phyloP scores from a whole-genome alignment of 2,888 invertebrate species.

The Lithosia quadra region DNA sequence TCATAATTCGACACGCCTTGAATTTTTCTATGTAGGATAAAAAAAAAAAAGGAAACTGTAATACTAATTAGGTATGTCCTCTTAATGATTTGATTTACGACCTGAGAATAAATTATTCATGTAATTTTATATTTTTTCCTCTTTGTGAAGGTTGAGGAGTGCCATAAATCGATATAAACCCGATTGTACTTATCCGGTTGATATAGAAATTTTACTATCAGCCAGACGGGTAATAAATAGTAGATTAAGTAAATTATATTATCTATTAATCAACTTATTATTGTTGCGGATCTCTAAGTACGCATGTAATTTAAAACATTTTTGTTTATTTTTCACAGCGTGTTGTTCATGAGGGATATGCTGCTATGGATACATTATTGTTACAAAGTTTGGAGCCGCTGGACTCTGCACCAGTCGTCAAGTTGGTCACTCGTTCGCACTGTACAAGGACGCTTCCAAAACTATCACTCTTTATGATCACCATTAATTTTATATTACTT shows the following conservation, averaged over 20 bases:
- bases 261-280: constrained; percentile 5
- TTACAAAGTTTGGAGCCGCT: constrained; percentile 62
- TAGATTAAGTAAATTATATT: constrained; percentile 6
- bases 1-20: too few species aligned
- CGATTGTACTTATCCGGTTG: background rate
- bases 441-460: background rate
- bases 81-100: background rate
- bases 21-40: background rate
- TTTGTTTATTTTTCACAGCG: constrained; percentile 60
- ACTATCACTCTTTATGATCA: constrained; percentile 7
- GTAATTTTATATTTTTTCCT: background rate
- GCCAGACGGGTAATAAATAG: background rate
- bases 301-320: constrained; percentile 18
- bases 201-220: constrained; percentile 1
- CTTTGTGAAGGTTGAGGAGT: background rate
- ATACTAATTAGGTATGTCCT: too few species aligned
- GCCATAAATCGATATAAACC: background rate
- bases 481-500: constrained; percentile 15
- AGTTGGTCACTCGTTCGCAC: constrained; percentile 36
- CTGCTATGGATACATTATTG: constrained; percentile 77
- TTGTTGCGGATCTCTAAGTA: background rate
- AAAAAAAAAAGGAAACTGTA: too few species aligned
- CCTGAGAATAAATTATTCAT: background rate
- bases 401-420: constrained; percentile 38
- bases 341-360: constrained; percentile 78